A percentile compares a stretch with the other conserved stretches of the same genome.
Conservation (phyloP, 2,113 vertebrate species). For the Anolis carolinensis region DNA sequence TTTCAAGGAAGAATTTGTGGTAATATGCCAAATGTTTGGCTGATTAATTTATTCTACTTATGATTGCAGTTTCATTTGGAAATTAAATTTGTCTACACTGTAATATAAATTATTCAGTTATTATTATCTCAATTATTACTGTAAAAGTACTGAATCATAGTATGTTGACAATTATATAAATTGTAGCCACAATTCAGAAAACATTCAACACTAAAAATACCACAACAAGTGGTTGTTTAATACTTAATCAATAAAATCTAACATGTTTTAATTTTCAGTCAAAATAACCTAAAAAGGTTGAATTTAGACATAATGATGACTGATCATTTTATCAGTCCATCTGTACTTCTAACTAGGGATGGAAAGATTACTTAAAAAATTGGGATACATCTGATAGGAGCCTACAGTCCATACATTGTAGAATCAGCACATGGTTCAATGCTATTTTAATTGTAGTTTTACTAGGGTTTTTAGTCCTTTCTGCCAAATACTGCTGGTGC, state of each 20-base stretch:
- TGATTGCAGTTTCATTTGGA: constrained; percentile 1
- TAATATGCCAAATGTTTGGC: neutral
- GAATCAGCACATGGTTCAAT: too few relatives aligned
- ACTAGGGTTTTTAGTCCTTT: too few relatives aligned
- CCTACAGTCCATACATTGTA: too few relatives aligned
- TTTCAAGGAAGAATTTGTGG: neutral
- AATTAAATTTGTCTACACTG: constrained; percentile 7
- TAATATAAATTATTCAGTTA: constrained; percentile 2
- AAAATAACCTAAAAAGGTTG: neutral
- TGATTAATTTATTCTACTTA: neutral
- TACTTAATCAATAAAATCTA: neutral
- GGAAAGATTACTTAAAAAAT: too few relatives aligned
- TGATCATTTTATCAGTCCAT: neutral
- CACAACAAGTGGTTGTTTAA: neutral
- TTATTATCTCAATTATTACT: constrained; percentile 1
- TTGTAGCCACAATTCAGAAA: neutral
- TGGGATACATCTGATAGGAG: too few relatives aligned
- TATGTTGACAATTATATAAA: neutral
- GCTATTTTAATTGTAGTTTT: too few relatives aligned
- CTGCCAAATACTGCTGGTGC: too few relatives aligned
- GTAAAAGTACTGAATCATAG: neutral
- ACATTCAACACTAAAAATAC: neutral
- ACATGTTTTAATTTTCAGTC: too few relatives aligned
- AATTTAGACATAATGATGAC: neutral
- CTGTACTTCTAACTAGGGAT: neutral